Base-by-base conservation (phyloP, 2,797 vertebrate genomes). In the Chelon labrosus region DNA sequence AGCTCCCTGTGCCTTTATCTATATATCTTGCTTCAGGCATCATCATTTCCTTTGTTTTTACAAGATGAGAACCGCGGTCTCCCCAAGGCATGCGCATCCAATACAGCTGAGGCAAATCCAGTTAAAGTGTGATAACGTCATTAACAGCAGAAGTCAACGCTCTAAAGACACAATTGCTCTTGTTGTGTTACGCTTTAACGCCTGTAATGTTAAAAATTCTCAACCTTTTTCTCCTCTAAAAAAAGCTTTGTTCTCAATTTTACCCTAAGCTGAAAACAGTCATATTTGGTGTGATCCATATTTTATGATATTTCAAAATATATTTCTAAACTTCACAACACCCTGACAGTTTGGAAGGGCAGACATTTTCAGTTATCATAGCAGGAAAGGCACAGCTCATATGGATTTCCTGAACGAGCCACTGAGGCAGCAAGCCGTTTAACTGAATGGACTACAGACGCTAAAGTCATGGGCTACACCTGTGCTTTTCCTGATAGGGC, bases 31-130 rank as follows among this genome's bases (percentile, higher is more conserved):
- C 77, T 61, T 67, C 53, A 51, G 77, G 75, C 73, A 12, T 68
- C 41, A 12, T 68, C 41, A 14, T 72, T 57, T 63, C 31, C 25
- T 62, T 51, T 69, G 13, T 65, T 82, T 69, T 66, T 53, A 66
- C 38, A 60, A 54, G 31, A 54, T 74, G 46, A 59, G 70, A 75
- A 73, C 62, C 44, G 62, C 55, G 47, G 16, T 35, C n/a, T 72
- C 73, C 77, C 25, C 10, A 2, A 22, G 77, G 69, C 51, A 59
- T 55, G 61, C 63, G 83, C 60, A 63, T 71, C 63, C n/a, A 70
- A 87, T 81, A 75, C 68, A 84, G 69, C 77, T 68, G 59, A 84
- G 59, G 49, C 60, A 62, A 77, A 85, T 64, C 73, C 70, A 71
- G 38, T 80, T 66, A 44, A 65, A 71, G 37, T 41, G 72, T 74